Evolutionary conservation across 2,113 vertebrate genomes (phyloP).

Genomic region (Cathartes aura): DNA sequence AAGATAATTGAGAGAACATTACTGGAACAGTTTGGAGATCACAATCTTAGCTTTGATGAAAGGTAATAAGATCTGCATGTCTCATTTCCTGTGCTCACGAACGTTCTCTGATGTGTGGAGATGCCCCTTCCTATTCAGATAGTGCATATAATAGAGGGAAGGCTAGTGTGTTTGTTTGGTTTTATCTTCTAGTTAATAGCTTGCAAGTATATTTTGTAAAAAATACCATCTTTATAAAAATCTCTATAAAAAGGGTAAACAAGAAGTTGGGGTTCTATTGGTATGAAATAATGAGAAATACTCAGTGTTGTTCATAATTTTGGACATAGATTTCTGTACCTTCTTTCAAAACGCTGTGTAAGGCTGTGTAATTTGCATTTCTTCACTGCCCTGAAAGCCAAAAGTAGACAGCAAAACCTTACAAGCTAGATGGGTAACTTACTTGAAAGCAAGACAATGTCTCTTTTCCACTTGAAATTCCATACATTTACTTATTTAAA

Average conservation of each 20-base stretch:
- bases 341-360: not conserved
- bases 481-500: not conserved
- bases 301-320: not conserved
- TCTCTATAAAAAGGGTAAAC: not conserved
- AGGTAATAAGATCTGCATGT: slow-evolving; percentile 76
- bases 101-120: not conserved
- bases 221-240: not conserved
- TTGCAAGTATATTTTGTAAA: not conserved
- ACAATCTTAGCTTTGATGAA: slow-evolving; percentile 95
- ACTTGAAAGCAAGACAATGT: not conserved
- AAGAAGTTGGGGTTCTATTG: not conserved
- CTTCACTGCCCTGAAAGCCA: not conserved
- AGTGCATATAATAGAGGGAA: not conserved
- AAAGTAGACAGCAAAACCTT: not conserved
- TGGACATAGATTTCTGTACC: not conserved
- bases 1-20: slow-evolving; percentile 96
- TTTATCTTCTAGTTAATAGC: not conserved
- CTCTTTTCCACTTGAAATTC: not conserved
- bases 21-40: slow-evolving; percentile 93
- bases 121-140: not conserved
- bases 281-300: not conserved
- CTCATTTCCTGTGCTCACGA: not conserved
- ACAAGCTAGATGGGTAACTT: not conserved
- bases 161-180: not conserved
- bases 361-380: not conserved